Evolutionary conservation across 1,140 invertebrate genomes (phyloP).

Genomic region (Drosophila pectinifera): DNA sequence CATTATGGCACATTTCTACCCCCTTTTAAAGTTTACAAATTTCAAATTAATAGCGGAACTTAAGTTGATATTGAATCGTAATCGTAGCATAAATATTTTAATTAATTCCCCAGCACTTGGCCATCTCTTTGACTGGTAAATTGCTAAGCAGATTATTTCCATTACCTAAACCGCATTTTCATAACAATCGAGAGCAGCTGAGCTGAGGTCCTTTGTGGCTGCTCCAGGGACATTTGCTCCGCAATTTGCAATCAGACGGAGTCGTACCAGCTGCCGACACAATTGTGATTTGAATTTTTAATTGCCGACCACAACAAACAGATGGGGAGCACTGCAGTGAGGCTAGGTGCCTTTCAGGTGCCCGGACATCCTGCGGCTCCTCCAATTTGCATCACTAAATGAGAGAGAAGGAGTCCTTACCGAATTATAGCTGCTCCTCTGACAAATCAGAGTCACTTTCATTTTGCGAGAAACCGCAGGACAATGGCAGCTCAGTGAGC

Average conservation of each 20-base stretch:
- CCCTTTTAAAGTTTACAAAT: slow-evolving; percentile 9
- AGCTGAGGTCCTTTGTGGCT: slow-evolving; percentile 15
- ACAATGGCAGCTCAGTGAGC: neutral
- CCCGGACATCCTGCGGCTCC: slow-evolving; percentile 23
- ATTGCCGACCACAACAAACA: slow-evolving; percentile 46
- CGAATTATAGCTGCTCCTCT: neutral
- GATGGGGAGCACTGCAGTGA: too few species aligned
- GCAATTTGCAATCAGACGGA: slow-evolving; percentile 25
- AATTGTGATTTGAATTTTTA: slow-evolving; percentile 50
- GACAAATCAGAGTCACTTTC: neutral
- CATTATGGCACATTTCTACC: neutral
- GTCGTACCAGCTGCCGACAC: neutral
- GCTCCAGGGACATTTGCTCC: slow-evolving; percentile 11
- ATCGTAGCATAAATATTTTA: slow-evolving; percentile 3
- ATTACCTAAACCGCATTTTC: slow-evolving; percentile 39
- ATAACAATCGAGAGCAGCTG: slow-evolving; percentile 28
- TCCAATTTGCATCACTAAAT: slow-evolving; percentile 27
- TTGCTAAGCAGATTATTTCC: slow-evolving; percentile 17
- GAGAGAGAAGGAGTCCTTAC: neutral
- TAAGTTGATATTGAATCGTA: neutral
- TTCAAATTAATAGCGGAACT: neutral
- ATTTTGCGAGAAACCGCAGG: neutral
- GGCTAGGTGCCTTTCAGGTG: slow-evolving; percentile 15
- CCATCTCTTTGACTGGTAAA: neutral
- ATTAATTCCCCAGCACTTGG: slow-evolving; percentile 2